phyloP scores from a whole-genome alignment of 1,140 invertebrate genomes.

The Pomacea maculata region DNA sequence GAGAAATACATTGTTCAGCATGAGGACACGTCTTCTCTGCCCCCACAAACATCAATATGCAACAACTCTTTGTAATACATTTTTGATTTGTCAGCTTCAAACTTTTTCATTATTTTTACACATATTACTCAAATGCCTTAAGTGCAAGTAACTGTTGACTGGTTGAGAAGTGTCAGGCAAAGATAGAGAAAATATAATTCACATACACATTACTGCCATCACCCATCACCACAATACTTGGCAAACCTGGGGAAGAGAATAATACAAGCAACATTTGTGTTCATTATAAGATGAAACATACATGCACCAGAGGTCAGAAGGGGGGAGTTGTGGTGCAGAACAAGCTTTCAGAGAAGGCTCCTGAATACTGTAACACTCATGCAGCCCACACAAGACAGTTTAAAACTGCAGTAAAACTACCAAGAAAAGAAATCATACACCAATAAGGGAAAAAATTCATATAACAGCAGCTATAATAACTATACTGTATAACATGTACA shows the following conservation, averaged over 20 bases:
- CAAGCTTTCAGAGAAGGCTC: slow-evolving; percentile 9
- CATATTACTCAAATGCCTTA: neutral
- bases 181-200: neutral
- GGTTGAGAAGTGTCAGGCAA: neutral
- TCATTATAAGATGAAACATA: neutral
- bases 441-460: slow-evolving; percentile 6
- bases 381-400: slow-evolving; percentile 8
- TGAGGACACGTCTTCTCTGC: neutral
- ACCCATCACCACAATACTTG: slow-evolving; percentile 16
- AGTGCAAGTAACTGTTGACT: neutral
- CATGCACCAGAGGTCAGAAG: neutral
- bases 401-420: slow-evolving; percentile 17
- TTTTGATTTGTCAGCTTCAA: slow-evolving; percentile 23
- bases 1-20: slow-evolving; percentile 20
- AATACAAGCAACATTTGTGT: neutral
- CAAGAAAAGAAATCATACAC: neutral
- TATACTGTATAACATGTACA: slow-evolving; percentile 1
- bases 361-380: slow-evolving; percentile 11
- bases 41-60: slow-evolving; percentile 7
- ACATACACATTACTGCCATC: slow-evolving; percentile 13
- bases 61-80: neutral
- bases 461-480: slow-evolving; percentile 8
- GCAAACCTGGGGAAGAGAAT: slow-evolving; percentile 6
- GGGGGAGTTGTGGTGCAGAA: neutral
- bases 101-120: slow-evolving; percentile 2